Evolutionary conservation across 1,140 invertebrate species (phyloP), one percentile per base, ranked within the genome.

Genomic region (Muscidifurax raptorellus): DNA sequence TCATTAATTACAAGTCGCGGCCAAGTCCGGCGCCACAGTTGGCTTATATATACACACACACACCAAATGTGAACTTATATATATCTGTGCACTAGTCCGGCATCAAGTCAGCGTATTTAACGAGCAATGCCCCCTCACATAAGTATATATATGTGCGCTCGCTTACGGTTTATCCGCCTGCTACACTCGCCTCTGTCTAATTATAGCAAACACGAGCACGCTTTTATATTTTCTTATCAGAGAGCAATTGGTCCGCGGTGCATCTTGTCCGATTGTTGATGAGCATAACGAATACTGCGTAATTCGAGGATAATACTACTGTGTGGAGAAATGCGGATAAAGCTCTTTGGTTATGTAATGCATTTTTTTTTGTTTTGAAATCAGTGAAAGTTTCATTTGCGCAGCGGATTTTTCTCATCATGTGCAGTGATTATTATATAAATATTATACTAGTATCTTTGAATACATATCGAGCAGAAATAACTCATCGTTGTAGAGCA

Each of bases 131-230:
- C 59, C 77, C 28, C 66, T 2, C 22, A 13, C 44, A 13, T 47
- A n/a, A n/a, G n/a, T n/a, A n/a, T n/a, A n/a, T n/a, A n/a, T n/a
- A n/a, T n/a, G 52, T 27, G 66, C 66, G 25, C 25, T 10, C 66
- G 9, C 15, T 15, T 28, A n/a, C 0, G 22, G 66, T 66, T 80
- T 79, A 79, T 79, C 77, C 27, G 52, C 22, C 52, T 59, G 22
- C 52, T 52, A 18, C 47, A 52, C 52, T 27, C 78, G 36, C 32
- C 36, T 80, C 66, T 27, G 27, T 28, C 78, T 80, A 80, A 80
- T 80, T 80, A 69, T 80, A 80, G 66, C 78, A n/a, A 27, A 5
- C 15, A 13, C 32, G 12, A 7, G 40, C 1, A 7, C 28, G 75
- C 10, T 18, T 77, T 52, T 36, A 66, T 66, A 78, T 25, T 66